These are phyloP conservation scores for Ia io DNA, from an alignment of 2,113 vertebrate genomes.

Conservation along the genomic window DNA sequence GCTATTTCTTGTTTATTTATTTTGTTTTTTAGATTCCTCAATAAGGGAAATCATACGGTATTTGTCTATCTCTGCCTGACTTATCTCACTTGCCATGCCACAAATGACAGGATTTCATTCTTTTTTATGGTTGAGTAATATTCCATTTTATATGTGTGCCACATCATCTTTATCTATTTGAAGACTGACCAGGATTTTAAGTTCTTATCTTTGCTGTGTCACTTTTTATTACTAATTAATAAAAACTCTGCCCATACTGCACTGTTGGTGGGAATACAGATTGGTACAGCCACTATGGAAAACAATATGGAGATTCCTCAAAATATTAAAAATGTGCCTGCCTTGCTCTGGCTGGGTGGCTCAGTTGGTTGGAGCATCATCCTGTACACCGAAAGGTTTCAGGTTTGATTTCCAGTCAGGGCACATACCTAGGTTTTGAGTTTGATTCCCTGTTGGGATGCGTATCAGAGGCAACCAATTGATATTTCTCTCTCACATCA, in stretches of 20 bases:
- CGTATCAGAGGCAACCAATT: not conserved
- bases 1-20: not conserved
- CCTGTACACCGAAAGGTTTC: not conserved
- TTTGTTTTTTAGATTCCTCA: not conserved
- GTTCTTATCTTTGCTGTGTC: not conserved
- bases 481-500: not conserved
- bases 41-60: not conserved
- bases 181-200: not conserved
- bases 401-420: not conserved
- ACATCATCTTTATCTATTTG: not conserved
- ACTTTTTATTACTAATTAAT: slow-evolving; percentile 14
- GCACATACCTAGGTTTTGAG: not conserved
- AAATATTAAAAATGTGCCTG: not conserved
- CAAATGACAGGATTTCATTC: not conserved
- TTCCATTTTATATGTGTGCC: not conserved
- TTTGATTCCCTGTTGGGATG: not conserved
- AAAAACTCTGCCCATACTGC: not conserved
- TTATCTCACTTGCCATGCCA: not conserved
- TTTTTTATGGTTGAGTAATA: not conserved
- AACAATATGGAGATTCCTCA: not conserved
- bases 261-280: not conserved
- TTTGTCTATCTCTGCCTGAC: not conserved
- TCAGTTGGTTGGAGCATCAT: not conserved
- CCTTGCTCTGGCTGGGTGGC: not conserved
- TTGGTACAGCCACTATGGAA: not conserved